Evolutionary conservation across 2,113 vertebrate genomes (phyloP).

Genomic region (Pleuronectes platessa): DNA sequence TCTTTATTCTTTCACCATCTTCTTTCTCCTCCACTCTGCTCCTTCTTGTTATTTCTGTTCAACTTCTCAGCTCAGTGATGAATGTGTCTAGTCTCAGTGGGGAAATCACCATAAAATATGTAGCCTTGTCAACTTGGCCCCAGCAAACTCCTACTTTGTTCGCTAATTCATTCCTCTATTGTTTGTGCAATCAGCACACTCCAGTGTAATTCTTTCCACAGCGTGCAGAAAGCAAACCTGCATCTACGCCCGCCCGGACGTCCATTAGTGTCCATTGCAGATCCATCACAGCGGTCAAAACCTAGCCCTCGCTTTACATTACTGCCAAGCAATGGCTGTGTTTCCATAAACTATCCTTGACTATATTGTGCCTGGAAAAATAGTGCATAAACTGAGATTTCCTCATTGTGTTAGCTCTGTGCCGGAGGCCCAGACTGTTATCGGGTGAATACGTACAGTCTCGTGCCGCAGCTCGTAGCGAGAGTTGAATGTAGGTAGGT

Average conservation of each 20-base stretch:
- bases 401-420: slow-evolving; percentile 45
- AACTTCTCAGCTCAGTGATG: slow-evolving; percentile 39
- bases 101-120: slow-evolving; percentile 63
- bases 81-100: slow-evolving; percentile 67
- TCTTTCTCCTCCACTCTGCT: slow-evolving; percentile 18
- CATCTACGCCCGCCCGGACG: slow-evolving; percentile 11
- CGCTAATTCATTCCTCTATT: slow-evolving; percentile 52
- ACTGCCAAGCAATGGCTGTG: slow-evolving; percentile 46
- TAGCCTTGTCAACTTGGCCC: slow-evolving; percentile 38
- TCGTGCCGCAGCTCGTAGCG: slow-evolving; percentile 15
- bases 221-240: slow-evolving; percentile 28
- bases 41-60: slow-evolving; percentile 44
- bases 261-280: slow-evolving; percentile 34
- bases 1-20: slow-evolving; percentile 27
- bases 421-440: slow-evolving; percentile 36
- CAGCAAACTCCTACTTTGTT: slow-evolving; percentile 33
- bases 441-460: slow-evolving; percentile 23
- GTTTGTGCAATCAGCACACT: slow-evolving; percentile 63
- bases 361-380: slow-evolving; percentile 59
- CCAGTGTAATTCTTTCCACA: slow-evolving; percentile 60
- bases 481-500: neutral
- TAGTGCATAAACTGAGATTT: slow-evolving; percentile 40
- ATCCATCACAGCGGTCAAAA: slow-evolving; percentile 45
- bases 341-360: slow-evolving; percentile 60
- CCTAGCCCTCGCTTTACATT: slow-evolving; percentile 25